phyloP scores from a whole-genome alignment of 2,888 invertebrate genomes.

The Oegoconia quadripuncta region DNA sequence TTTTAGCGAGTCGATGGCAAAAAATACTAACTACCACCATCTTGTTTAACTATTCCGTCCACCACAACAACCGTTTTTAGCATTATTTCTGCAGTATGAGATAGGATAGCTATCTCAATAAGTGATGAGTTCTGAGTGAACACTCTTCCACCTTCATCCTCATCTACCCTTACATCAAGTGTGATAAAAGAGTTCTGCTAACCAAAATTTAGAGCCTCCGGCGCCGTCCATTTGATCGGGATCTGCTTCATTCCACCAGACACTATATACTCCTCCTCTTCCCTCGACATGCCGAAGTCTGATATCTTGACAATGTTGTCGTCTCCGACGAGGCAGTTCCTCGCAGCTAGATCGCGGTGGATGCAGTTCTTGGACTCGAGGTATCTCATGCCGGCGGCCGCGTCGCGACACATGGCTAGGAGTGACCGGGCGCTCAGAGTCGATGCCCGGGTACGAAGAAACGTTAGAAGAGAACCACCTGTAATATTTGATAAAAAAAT shows the following conservation, averaged over 20 bases:
- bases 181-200: too few species aligned
- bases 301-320: constrained; percentile 96
- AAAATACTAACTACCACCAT: too few species aligned
- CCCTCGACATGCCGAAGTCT: constrained; percentile 98
- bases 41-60: too few species aligned
- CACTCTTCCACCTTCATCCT: too few species aligned
- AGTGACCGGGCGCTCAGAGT: constrained; percentile 82
- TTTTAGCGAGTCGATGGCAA: too few species aligned
- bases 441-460: constrained; percentile 88
- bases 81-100: too few species aligned
- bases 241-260: constrained; percentile 99
- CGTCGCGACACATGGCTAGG: constrained; percentile 95
- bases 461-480: constrained; percentile 95
- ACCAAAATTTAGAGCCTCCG: constrained; percentile 97
- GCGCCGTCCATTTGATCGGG: constrained; percentile 99
- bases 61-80: too few species aligned
- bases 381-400: constrained; percentile 96
- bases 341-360: constrained; percentile 95
- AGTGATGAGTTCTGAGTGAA: too few species aligned
- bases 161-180: too few species aligned
- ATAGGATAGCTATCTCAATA: too few species aligned
- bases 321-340: constrained; percentile 94
- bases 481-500: constrained; percentile 13
- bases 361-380: constrained; percentile 97
- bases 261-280: constrained; percentile 97